Percentiles rank a stretch among this genome's conserved stretches.
Conservation (phyloP, 2,888 invertebrate species). For the Meloe dianella region DNA sequence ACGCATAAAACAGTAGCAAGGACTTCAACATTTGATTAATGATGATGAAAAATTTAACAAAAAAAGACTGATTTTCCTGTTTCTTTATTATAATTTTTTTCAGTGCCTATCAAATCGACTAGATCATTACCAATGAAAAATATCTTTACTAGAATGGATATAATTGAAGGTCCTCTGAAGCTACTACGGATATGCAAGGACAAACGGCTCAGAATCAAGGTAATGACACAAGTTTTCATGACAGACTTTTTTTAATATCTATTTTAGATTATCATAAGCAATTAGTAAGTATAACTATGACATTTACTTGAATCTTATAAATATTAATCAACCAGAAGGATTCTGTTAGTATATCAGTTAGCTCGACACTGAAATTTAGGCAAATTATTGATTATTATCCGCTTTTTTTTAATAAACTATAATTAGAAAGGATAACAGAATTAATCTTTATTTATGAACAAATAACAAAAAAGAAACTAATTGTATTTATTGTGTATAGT, state of each 20-base stretch:
- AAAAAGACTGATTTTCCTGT: background rate
- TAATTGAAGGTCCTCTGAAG: conserved; percentile 67
- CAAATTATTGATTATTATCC: background rate
- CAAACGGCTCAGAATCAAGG: conserved; percentile 68
- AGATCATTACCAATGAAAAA: conserved; percentile 40
- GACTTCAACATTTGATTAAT: conserved; percentile 1
- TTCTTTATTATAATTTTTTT: conserved; percentile 23
- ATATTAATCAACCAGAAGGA: conserved; percentile 14
- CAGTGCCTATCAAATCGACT: conserved; percentile 51
- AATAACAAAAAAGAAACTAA: conserved; percentile 25
- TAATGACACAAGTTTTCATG: conserved; percentile 51
- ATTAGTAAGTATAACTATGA: conserved; percentile 13
- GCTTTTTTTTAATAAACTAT: background rate
- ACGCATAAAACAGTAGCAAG: background rate
- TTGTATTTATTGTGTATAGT: conserved; percentile 22
- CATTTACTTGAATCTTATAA: conserved; percentile 14
- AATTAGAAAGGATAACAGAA: conserved; percentile 32
- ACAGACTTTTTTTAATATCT: conserved; percentile 22
- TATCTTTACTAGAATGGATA: conserved; percentile 64
- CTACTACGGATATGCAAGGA: conserved; percentile 69
- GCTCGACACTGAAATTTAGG: too few relatives aligned
- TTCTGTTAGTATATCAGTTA: too few relatives aligned
- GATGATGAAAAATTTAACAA: background rate
- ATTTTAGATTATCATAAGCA: conserved; percentile 38
- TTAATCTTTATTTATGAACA: background rate